phyloP scores from a whole-genome alignment of 1,140 invertebrate species.

The Rhopalosiphum maidis region DNA sequence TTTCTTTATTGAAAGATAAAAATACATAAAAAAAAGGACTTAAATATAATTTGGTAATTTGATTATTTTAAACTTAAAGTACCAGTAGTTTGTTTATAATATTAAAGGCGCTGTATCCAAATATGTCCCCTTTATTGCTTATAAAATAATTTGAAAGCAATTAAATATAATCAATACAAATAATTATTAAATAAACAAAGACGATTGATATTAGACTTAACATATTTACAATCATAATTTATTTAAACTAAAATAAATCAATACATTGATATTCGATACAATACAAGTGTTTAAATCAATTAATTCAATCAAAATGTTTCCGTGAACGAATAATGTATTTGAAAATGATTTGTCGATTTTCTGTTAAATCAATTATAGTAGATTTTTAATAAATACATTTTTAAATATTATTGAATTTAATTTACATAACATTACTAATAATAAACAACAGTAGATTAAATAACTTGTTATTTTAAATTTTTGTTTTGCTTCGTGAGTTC shows the following conservation, averaged over 20 bases:
- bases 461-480: not conserved
- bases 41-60: not conserved
- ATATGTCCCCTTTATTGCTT: not conserved
- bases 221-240: not conserved
- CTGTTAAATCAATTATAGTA: not conserved
- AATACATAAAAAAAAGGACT: not conserved
- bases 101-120: not conserved
- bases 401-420: not conserved
- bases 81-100: not conserved
- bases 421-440: not conserved
- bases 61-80: not conserved
- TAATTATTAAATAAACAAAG: not conserved
- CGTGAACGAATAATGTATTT: not conserved
- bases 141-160: not conserved
- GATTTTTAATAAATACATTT: not conserved
- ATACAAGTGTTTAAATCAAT: not conserved
- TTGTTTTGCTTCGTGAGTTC: not conserved
- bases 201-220: not conserved
- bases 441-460: not conserved
- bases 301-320: not conserved
- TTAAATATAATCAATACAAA: not conserved
- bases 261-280: not conserved
- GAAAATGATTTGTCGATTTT: not conserved
- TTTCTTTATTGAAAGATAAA: not conserved
- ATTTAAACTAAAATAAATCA: not conserved